Conservation (phyloP, 2,797 vertebrate genomes). For the Spinibarbus caldwelli region DNA sequence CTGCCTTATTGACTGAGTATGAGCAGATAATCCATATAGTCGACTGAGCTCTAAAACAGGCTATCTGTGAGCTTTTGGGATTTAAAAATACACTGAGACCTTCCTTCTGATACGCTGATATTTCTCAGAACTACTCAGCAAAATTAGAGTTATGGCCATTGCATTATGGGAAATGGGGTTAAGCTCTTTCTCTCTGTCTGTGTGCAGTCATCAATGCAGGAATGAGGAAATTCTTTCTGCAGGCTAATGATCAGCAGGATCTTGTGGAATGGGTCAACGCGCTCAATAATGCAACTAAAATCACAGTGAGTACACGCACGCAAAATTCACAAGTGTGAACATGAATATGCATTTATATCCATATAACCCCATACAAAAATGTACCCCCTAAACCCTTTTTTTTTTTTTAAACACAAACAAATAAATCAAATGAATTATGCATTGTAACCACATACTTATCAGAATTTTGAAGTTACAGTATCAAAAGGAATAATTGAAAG, state of each 20-base stretch:
- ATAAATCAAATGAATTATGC: not conserved
- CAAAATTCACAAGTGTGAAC: not conserved
- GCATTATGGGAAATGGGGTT: not conserved
- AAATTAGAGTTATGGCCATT: not conserved
- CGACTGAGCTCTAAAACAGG: not conserved
- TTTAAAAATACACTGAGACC: not conserved
- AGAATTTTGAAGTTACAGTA: not conserved
- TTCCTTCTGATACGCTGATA: not conserved
- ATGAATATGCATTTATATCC: not conserved
- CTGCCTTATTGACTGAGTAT: not conserved
- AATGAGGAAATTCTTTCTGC: slow-evolving; percentile 97
- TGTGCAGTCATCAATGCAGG: slow-evolving; percentile 94
- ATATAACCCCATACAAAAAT: not conserved
- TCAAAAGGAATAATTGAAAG: not conserved
- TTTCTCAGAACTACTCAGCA: not conserved
- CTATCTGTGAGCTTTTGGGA: not conserved
- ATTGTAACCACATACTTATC: not conserved
- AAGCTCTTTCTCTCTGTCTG: slow-evolving; percentile 46
- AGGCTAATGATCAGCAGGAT: slow-evolving; percentile 98
- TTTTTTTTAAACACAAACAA: not conserved
- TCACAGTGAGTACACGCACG: slow-evolving; percentile 85
- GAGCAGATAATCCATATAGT: not conserved
- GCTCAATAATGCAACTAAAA: slow-evolving; percentile 99
- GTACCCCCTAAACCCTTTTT: no score
- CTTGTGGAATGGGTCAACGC: slow-evolving; percentile 96